A percentile compares a stretch with the other conserved stretches of the same genome.
These are phyloP conservation scores for Hydriomena furcata DNA, from an alignment of 2,888 invertebrate species.

Conservation along the genomic window DNA sequence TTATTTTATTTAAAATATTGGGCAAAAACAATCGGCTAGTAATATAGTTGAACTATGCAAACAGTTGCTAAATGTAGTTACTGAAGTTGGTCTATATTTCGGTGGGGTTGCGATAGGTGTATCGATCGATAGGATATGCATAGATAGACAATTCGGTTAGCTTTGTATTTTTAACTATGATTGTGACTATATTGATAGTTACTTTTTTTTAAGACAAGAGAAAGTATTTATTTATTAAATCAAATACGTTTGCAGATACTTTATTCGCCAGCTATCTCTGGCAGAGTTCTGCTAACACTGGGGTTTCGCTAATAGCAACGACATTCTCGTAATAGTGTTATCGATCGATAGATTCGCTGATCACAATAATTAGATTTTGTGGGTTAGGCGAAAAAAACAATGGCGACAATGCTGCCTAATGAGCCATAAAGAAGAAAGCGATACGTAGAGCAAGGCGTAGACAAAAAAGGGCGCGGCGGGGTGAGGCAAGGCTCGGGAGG, in stretches of 20 bases:
- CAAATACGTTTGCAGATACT: neutral
- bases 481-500: slow-evolving; percentile 55
- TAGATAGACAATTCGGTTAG: no score
- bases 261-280: neutral
- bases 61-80: no score
- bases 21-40: slow-evolving; percentile 4
- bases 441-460: slow-evolving; percentile 83
- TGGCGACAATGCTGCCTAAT: slow-evolving; percentile 82
- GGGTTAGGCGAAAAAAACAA: slow-evolving; percentile 78
- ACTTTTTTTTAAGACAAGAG: no score
- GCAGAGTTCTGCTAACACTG: slow-evolving; percentile 12
- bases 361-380: slow-evolving; percentile 77
- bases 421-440: slow-evolving; percentile 84
- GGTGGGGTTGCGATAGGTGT: neutral
- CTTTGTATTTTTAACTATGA: no score
- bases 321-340: slow-evolving; percentile 38
- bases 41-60: neutral
- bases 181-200: no score
- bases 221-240: neutral
- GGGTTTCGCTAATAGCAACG: slow-evolving; percentile 15
- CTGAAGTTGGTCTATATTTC: no score
- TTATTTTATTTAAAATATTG: slow-evolving; percentile 22
- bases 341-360: slow-evolving; percentile 64
- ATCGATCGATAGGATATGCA: no score
- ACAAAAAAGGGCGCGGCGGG: slow-evolving; percentile 79